Base-by-base conservation (phyloP, 2,797 vertebrate genomes). In the Cossypha dichroa region DNA sequence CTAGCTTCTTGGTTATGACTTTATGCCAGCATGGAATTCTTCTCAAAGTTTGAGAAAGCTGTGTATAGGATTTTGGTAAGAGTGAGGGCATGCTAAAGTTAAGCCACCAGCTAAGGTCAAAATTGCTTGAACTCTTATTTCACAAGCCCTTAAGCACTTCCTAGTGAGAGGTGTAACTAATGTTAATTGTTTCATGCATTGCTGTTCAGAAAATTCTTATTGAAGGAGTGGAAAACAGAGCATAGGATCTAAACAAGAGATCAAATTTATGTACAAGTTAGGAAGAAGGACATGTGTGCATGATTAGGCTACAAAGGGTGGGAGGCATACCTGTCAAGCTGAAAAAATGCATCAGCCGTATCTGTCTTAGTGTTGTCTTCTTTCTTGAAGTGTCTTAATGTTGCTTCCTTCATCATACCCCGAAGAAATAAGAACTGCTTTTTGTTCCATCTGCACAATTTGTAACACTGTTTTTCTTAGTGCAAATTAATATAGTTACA, bases 41-140 rank as follows among this genome's bases (percentile, higher is more conserved):
- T 72, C 41, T 88, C 25, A 5, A 82, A 70, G n/a, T 56, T 33
- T 67, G 51, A 79, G 68, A 19, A 52, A 45, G 10, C 14, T 4
- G 0, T 34, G 4, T 62, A 2, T 34, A 11, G 19, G 13, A 33
- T 79, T 85, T 89, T 73, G 38, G 26, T 72, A 36, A 43, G 34
- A 41, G 31, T 19, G 54, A 75, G 13, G 12, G 6, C 26, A 28
- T 28, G 15, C 23, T 41, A 36, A 82, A 36, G 7, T 38, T 72
- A 19, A 81, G 15, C 28, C 41, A 33, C 11, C 23, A 52, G 34
- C 21, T 11, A 6, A 56, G 59, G 72, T 59, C 26, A 41, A 1
- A 79, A 79, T 89, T 76, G 10, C 25, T 66, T 51, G n/a, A 92
- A 12, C 41, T 94, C n/a, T 87, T 76, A 13, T 20, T 86, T 86